Evolutionary conservation across 1,140 invertebrate species (phyloP).

Genomic region (Euwallacea fornicatus): DNA sequence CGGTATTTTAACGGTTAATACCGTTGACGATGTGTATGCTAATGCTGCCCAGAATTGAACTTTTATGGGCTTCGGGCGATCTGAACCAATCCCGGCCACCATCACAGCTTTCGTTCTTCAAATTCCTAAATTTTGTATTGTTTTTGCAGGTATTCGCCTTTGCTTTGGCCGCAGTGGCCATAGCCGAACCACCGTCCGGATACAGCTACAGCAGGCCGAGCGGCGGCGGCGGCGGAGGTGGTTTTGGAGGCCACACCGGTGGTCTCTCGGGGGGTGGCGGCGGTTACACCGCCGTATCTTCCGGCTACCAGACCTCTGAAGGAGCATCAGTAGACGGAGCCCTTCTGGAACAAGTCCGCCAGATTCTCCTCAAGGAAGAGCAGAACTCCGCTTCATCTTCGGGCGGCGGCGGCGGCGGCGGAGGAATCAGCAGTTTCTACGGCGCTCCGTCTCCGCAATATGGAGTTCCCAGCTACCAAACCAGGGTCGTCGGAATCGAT

Average conservation of each 20-base stretch:
- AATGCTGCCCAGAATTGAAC: too few species aligned
- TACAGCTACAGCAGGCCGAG: slow-evolving; percentile 66
- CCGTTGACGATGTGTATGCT: too few species aligned
- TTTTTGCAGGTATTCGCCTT: slow-evolving; percentile 66
- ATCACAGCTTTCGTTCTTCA: too few species aligned
- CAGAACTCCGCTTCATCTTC: slow-evolving; percentile 60
- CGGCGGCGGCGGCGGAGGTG: slow-evolving; percentile 56
- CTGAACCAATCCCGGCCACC: too few species aligned
- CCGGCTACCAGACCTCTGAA: slow-evolving; percentile 73
- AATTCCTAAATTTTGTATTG: neutral
- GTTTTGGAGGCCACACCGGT: slow-evolving; percentile 55
- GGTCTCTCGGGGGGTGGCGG: slow-evolving; percentile 63
- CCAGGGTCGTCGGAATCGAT: slow-evolving; percentile 71
- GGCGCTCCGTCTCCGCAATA: slow-evolving; percentile 62
- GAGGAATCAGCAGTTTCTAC: slow-evolving; percentile 56
- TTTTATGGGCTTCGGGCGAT: too few species aligned
- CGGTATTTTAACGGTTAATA: too few species aligned
- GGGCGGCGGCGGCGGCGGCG: slow-evolving; percentile 51
- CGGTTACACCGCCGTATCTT: slow-evolving; percentile 70
- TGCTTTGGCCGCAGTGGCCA: slow-evolving; percentile 60
- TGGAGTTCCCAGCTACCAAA: slow-evolving; percentile 60
- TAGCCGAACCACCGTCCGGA: slow-evolving; percentile 65
- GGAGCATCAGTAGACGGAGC: slow-evolving; percentile 76
- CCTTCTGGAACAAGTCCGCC: slow-evolving; percentile 76
- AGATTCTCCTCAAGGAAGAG: slow-evolving; percentile 80